phyloP scores from a whole-genome alignment of 2,888 invertebrate genomes.

The Leptarthrus brevirostris region DNA sequence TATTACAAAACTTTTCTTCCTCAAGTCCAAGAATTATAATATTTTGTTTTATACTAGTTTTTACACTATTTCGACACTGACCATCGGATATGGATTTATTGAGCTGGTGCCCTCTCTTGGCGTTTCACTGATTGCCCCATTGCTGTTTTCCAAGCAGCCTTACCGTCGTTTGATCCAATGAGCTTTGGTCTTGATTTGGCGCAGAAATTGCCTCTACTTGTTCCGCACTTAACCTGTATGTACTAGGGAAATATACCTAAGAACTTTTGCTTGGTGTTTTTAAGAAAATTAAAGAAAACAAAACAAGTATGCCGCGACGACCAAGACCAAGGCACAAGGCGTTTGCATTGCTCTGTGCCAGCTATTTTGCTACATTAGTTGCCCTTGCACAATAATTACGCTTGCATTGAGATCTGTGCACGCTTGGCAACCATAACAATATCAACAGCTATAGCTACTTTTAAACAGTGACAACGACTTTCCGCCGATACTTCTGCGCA shows the following conservation, averaged over 20 bases:
- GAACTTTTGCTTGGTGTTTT: no score
- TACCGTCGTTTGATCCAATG: neutral
- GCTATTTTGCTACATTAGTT: slow-evolving; percentile 29
- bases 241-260: no score
- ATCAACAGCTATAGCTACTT: slow-evolving; percentile 20
- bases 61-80: slow-evolving; percentile 37
- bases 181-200: slow-evolving; percentile 32
- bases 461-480: neutral
- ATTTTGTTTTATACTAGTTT: slow-evolving; percentile 30
- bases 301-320: slow-evolving; percentile 45
- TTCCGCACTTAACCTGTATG: neutral
- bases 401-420: slow-evolving; percentile 23
- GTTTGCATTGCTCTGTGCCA: slow-evolving; percentile 33
- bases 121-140: slow-evolving; percentile 33
- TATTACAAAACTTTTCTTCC: slow-evolving; percentile 34
- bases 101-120: slow-evolving; percentile 22
- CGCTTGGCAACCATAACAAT: slow-evolving; percentile 19
- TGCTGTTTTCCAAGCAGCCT: slow-evolving; percentile 12
- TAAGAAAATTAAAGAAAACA: slow-evolving; percentile 1
- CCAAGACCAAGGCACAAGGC: slow-evolving; percentile 48
- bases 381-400: slow-evolving; percentile 49
- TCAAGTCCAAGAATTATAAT: slow-evolving; percentile 25
- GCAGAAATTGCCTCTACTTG: slow-evolving; percentile 4
- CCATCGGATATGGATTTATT: slow-evolving; percentile 27
- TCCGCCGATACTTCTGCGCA: slow-evolving; percentile 38